Evolutionary conservation across 1,140 invertebrate species (phyloP).

Genomic region (Leptinotarsa undecemlineata): DNA sequence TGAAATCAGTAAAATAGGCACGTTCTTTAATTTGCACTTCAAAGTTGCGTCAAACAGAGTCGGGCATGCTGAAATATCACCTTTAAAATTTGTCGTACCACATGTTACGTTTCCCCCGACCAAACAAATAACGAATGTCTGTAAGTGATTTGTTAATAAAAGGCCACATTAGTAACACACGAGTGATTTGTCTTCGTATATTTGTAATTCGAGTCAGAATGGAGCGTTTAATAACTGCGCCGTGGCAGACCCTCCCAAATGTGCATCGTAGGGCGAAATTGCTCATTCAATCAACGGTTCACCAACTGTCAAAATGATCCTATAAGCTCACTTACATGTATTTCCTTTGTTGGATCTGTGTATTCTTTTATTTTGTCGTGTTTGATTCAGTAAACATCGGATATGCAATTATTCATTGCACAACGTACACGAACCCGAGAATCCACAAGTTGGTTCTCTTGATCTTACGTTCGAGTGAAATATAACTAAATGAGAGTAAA

Average conservation of each 20-base stretch:
- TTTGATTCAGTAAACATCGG: constrained; percentile 9
- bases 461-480: no score
- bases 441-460: no score
- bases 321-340: constrained; percentile 25
- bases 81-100: not conserved
- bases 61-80: not conserved
- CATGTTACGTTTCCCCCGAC: not conserved
- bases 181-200: constrained; percentile 23
- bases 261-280: constrained; percentile 43
- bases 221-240: constrained; percentile 25
- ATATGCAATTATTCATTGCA: not conserved
- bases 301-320: constrained; percentile 47
- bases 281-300: constrained; percentile 45
- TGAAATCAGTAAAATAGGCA: no score
- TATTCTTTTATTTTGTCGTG: constrained; percentile 9
- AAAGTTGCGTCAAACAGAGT: not conserved
- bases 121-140: constrained; percentile 22
- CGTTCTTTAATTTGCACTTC: no score
- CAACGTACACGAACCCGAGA: constrained; percentile 2
- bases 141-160: constrained; percentile 27
- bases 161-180: constrained; percentile 28
- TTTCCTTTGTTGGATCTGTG: constrained; percentile 27
- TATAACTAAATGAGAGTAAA: no score
- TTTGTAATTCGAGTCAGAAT: constrained; percentile 12
- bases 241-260: constrained; percentile 29